Evolutionary conservation across 2,888 invertebrate species (phyloP).

Genomic region (Luffia ferchaultella): DNA sequence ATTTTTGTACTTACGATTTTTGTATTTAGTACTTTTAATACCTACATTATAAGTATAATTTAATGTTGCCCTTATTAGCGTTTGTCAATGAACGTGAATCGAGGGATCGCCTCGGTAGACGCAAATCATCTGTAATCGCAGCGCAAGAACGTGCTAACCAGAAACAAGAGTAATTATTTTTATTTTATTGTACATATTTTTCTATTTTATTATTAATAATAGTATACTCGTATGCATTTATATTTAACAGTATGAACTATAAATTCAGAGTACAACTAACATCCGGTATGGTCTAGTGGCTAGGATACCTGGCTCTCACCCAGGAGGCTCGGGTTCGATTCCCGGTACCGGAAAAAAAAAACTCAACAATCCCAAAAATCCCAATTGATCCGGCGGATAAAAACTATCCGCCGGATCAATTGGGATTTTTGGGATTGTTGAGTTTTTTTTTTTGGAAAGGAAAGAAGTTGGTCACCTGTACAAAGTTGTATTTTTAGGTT

Average conservation of each 20-base stretch:
- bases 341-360: conserved; percentile 67
- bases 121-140: conserved; percentile 48
- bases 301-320: conserved; percentile 70
- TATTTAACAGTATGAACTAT: neutral
- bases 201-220: neutral
- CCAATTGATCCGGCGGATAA: no score
- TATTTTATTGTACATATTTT: neutral
- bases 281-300: conserved; percentile 70
- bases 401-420: no score
- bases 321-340: conserved; percentile 67
- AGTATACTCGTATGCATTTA: no score
- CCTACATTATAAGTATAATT: neutral
- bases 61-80: conserved; percentile 24
- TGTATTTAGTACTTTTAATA: conserved; percentile 2
- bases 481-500: no score
- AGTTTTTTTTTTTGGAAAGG: no score
- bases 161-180: conserved; percentile 55
- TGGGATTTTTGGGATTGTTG: no score
- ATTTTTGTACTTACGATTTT: neutral
- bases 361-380: no score
- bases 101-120: conserved; percentile 50
- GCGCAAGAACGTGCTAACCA: conserved; percentile 41
- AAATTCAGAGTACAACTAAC: neutral
- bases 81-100: conserved; percentile 54
- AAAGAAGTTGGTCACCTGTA: no score